Evolutionary conservation across 2,888 invertebrate genomes (phyloP).

Genomic region (Terebella lapidaria): DNA sequence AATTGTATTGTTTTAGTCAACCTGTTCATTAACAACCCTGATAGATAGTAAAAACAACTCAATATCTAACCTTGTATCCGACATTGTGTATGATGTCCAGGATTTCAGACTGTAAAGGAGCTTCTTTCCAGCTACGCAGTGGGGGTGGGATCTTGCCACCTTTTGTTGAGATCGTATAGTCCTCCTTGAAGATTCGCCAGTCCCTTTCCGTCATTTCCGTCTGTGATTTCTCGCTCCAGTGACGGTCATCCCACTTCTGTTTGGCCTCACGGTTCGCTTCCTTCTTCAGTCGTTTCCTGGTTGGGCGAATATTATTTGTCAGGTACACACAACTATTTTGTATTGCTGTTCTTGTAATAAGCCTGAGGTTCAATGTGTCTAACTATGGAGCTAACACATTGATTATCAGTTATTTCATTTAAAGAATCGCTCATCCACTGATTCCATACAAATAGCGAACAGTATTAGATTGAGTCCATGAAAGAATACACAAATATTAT

Average conservation of each 20-base stretch:
- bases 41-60: no score
- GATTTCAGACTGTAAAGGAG: constrained; percentile 76
- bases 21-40: no score
- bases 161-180: constrained; percentile 97
- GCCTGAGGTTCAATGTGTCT: neutral
- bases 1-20: neutral
- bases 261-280: constrained; percentile 94
- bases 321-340: neutral
- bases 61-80: constrained; percentile 68
- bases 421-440: constrained; percentile 19
- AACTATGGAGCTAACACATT: neutral
- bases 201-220: constrained; percentile 98
- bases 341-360: no score
- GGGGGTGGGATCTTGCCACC: constrained; percentile 96
- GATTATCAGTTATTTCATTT: neutral
- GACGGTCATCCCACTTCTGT: constrained; percentile 97
- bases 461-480: no score
- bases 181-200: constrained; percentile 99
- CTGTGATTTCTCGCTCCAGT: constrained; percentile 93
- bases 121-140: constrained; percentile 91
- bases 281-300: constrained; percentile 70
- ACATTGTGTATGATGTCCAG: constrained; percentile 89
- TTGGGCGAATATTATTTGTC: no score
- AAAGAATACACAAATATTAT: no score
- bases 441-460: no score